Base-by-base conservation (phyloP, 1,140 invertebrate species). In the Drosophila burlai region DNA sequence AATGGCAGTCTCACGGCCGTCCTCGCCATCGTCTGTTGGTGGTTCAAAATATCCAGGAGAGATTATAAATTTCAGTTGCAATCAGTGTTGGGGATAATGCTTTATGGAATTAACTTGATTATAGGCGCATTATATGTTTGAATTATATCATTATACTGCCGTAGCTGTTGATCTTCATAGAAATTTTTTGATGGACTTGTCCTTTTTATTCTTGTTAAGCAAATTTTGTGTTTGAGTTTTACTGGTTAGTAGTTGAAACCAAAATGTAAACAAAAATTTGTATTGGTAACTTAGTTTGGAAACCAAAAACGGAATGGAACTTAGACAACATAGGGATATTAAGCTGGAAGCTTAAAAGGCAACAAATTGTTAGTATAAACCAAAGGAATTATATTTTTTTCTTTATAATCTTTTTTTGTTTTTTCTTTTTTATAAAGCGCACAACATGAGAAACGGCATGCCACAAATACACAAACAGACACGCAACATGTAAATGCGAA, bases 1-100 rank as follows among this genome's bases (percentile, higher is more conserved):
- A 81, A 91, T 92, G 38, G 86, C 92, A 67, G 92, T 91, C 65
- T 93, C 92, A 68, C 91, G 92, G 38, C 90, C 83, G 80, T 91
- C 87, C 64, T 92, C 92, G 49, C 52, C 76, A 52, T 93, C 92
- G 83, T 93, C 92, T 92, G 81, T 76, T 83, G 81, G 64, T 65
- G 67, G 59, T 16, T 57, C 64, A 90, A 90, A 85, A 76, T 69
- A 67, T 80, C 81, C 62, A 52, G 65, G 34, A 59, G 46, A 57
- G 50, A 47, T 73, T 60, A 63, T 73, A 68, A 61, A 54, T 69
- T 62, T 58, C 34, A 42, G 46, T 60, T 63, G 24, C 40, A 5
- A 16, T 7, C 16, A 38, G 40, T 31, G n/a, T 8, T 57, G 16
- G 42, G 31, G 16, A 38, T 46, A 46, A 71, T 46, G 34, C 36